phyloP scores from a whole-genome alignment of 2,113 vertebrate species.

The Phaethornis superciliosus region DNA sequence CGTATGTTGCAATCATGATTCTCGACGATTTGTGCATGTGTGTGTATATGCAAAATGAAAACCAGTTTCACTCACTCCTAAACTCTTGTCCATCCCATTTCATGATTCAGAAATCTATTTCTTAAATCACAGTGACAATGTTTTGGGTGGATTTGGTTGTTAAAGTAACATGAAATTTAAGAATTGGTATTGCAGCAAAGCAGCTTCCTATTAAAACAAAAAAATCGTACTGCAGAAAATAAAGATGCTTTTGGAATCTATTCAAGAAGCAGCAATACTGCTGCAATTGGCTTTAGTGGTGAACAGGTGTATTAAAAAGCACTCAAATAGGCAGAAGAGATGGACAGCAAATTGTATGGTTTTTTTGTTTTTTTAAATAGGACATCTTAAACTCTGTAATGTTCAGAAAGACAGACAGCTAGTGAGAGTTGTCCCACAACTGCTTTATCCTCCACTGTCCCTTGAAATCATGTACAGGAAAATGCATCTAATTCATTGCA shows the following conservation, averaged over 20 bases:
- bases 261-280: constrained; percentile 11
- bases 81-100: background rate
- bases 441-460: background rate
- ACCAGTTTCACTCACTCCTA: background rate
- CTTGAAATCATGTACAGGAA: background rate
- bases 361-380: background rate
- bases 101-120: background rate
- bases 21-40: background rate
- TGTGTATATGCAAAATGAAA: background rate
- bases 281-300: background rate
- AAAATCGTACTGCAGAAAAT: background rate
- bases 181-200: background rate
- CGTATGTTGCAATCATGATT: background rate
- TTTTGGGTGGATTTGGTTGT: background rate
- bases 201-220: background rate
- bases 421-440: background rate
- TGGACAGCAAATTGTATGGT: background rate
- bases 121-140: background rate
- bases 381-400: background rate
- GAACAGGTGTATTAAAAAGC: constrained; percentile 11
- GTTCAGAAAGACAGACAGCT: background rate
- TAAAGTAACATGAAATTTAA: constrained; percentile 12
- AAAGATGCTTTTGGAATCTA: background rate
- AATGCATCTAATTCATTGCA: background rate
- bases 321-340: background rate